A percentile compares a stretch with the other conserved stretches of the same genome.
phyloP scores from a whole-genome alignment of 1,140 invertebrate species.

The Cryptotermes secundus region DNA sequence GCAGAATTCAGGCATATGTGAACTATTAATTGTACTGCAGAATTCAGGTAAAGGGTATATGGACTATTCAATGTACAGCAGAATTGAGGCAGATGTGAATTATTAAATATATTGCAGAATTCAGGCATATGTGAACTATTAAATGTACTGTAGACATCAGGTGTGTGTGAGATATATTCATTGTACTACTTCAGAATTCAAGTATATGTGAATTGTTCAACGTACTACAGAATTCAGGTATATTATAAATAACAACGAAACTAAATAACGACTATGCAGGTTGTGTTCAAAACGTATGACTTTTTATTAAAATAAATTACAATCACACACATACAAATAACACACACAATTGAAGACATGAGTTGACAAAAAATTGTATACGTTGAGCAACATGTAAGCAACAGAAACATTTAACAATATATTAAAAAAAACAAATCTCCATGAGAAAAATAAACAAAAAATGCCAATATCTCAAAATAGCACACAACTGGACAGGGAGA shows the following conservation, averaged over 20 bases:
- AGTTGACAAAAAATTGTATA: slow-evolving; percentile 37
- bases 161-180: too few relatives aligned
- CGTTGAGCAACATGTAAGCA: slow-evolving; percentile 51
- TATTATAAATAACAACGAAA: neutral
- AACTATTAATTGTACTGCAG: too few relatives aligned
- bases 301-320: slow-evolving; percentile 52
- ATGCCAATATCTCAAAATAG: slow-evolving; percentile 48
- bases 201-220: too few relatives aligned
- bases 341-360: slow-evolving; percentile 44
- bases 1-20: too few relatives aligned
- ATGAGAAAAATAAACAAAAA: slow-evolving; percentile 41
- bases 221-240: too few relatives aligned
- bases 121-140: too few relatives aligned
- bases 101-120: too few relatives aligned
- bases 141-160: too few relatives aligned
- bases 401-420: slow-evolving; percentile 46
- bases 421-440: slow-evolving; percentile 46
- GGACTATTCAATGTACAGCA: too few relatives aligned
- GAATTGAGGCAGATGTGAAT: too few relatives aligned
- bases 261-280: neutral
- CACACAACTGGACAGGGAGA: slow-evolving; percentile 34
- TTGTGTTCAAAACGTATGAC: slow-evolving; percentile 41
- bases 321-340: slow-evolving; percentile 44
- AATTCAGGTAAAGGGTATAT: too few relatives aligned
- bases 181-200: too few relatives aligned